A percentile compares a stretch with the other conserved stretches of the same genome.
Evolutionary conservation across 2,113 vertebrate species (phyloP).

Genomic region (Rhagologus leucostigma): DNA sequence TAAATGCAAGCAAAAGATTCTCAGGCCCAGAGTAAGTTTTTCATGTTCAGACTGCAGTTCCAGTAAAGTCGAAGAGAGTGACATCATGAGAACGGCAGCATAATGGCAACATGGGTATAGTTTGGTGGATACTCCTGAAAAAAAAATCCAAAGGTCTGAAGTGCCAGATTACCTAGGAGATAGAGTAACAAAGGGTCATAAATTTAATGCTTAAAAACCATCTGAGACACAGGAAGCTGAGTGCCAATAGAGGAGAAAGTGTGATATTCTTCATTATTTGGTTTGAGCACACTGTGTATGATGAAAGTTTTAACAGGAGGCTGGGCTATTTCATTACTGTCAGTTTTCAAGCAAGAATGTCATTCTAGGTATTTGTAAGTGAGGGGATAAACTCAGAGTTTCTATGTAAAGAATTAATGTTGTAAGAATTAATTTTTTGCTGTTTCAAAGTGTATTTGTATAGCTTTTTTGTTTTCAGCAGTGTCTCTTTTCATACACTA

Average conservation of each 20-base stretch:
- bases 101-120: neutral
- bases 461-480: neutral
- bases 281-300: neutral
- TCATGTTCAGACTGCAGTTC: neutral
- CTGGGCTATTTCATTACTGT: neutral
- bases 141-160: neutral
- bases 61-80: neutral
- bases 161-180: neutral
- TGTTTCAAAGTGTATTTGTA: neutral
- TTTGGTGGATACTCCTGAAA: neutral
- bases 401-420: neutral
- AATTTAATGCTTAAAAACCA: neutral
- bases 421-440: neutral
- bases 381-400: neutral
- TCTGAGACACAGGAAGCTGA: neutral
- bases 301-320: neutral
- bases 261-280: neutral
- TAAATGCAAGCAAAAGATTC: neutral
- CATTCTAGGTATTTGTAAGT: neutral
- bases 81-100: neutral
- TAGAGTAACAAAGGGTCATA: no score
- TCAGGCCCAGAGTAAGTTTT: neutral
- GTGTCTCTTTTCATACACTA: fast-evolving
- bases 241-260: neutral
- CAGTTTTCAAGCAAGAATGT: neutral